Conservation (phyloP, 2,888 invertebrate species). For the Caenorhabditis wallacei region DNA sequence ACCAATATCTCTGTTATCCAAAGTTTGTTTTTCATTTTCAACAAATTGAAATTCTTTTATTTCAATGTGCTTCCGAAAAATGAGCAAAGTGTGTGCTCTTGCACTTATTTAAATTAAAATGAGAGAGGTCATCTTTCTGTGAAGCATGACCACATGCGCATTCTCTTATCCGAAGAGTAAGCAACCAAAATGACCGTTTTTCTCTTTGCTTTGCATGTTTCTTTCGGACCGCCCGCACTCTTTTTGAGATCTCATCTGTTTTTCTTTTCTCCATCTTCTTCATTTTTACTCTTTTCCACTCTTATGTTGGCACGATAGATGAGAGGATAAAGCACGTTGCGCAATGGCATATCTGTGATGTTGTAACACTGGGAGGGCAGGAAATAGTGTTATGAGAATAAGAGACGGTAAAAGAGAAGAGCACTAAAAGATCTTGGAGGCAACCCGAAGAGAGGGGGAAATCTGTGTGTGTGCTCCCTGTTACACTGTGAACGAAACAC, state of each 20-base stretch:
- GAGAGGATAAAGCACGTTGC: slow-evolving; percentile 54
- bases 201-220: slow-evolving; percentile 51
- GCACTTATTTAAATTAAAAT: slow-evolving; percentile 52
- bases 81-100: slow-evolving; percentile 13
- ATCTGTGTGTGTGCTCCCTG: slow-evolving; percentile 48
- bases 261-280: not conserved
- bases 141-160: slow-evolving; percentile 49
- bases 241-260: slow-evolving; percentile 14
- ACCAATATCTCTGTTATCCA: too few species aligned
- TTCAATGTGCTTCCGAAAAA: slow-evolving; percentile 1
- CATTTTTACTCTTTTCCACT: slow-evolving; percentile 10
- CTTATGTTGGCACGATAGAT: slow-evolving; percentile 28
- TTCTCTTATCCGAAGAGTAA: slow-evolving; percentile 48
- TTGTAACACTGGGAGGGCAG: slow-evolving; percentile 44
- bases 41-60: not conserved
- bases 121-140: slow-evolving; percentile 42
- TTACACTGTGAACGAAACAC: slow-evolving; percentile 53
- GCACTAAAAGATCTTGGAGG: slow-evolving; percentile 54
- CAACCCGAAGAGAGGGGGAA: slow-evolving; percentile 20
- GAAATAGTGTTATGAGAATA: slow-evolving; percentile 17
- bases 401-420: slow-evolving; percentile 38
- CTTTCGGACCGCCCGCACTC: slow-evolving; percentile 36
- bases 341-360: slow-evolving; percentile 53
- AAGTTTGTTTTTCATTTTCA: too few species aligned
- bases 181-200: slow-evolving; percentile 16